Conservation (phyloP, 1,140 invertebrate genomes). For the Dolichoris vasculosae region DNA sequence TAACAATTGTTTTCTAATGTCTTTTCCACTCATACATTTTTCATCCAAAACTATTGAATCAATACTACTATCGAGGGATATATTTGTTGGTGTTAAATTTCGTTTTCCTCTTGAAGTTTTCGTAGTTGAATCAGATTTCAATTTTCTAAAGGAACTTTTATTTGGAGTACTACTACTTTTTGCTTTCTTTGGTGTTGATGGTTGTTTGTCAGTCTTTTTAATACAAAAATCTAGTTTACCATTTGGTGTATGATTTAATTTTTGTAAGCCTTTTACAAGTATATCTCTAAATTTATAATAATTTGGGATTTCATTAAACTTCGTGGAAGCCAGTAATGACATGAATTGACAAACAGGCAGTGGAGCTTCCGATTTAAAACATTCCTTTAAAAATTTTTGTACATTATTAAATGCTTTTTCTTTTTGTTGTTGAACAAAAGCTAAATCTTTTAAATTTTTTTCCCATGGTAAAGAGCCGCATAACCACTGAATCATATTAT, state of each 20-base stretch:
- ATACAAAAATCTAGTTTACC: constrained; percentile 66
- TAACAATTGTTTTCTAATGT: constrained; percentile 62
- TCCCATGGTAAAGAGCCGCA: constrained; percentile 90
- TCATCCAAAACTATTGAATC: constrained; percentile 65
- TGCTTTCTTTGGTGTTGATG: constrained; percentile 26
- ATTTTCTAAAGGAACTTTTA: constrained; percentile 6
- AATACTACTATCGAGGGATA: constrained; percentile 62
- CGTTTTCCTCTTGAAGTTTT: constrained; percentile 43
- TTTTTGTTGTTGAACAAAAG: constrained; percentile 83
- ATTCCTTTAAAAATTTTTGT: constrained; percentile 75
- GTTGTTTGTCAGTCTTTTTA: constrained; percentile 37
- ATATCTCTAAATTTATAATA: constrained; percentile 68
- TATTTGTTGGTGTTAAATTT: constrained; percentile 3
- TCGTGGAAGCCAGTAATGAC: constrained; percentile 57
- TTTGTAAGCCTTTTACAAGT: constrained; percentile 63
- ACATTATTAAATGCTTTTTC: constrained; percentile 82
- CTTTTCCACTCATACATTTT: constrained; percentile 63
- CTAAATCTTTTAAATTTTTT: constrained; percentile 77
- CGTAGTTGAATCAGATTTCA: constrained; percentile 5
- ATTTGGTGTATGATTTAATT: constrained; percentile 62
- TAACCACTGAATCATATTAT: constrained; percentile 95
- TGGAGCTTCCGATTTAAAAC: constrained; percentile 77
- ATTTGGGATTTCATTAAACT: constrained; percentile 67
- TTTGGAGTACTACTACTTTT: constrained; percentile 31
- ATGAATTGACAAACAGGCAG: constrained; percentile 64